A percentile compares a stretch with the other conserved stretches of the same genome.
Evolutionary conservation across 2,113 vertebrate species (phyloP).

Genomic region (Callipepla squamata): DNA sequence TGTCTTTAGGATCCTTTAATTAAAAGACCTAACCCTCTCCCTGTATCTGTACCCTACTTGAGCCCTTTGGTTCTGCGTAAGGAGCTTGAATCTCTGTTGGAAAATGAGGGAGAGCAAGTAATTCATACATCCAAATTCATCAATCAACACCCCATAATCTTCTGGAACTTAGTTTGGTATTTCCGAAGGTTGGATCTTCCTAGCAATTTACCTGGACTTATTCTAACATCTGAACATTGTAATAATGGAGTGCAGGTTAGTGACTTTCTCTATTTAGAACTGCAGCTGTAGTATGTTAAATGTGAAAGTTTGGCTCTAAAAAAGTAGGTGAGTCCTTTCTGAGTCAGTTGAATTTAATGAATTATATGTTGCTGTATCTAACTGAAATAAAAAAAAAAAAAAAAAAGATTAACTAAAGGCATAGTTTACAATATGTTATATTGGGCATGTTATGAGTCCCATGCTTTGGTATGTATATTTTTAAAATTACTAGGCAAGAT

Average conservation of each 20-base stretch:
- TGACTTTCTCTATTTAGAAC: fast-evolving
- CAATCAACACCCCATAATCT: constrained; percentile 97
- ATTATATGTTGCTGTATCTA: neutral
- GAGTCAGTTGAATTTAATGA: neutral
- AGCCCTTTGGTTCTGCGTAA: constrained; percentile 96
- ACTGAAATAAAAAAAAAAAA: neutral
- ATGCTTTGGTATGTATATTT: neutral
- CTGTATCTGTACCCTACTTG: constrained; percentile 95
- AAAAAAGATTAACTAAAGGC: neutral
- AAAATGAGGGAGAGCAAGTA: constrained; percentile 97
- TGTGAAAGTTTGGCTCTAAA: neutral
- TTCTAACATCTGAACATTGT: constrained; percentile 96
- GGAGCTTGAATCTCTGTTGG: constrained; percentile 94
- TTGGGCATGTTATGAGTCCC: neutral
- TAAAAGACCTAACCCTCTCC: constrained; percentile 86
- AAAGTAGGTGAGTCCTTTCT: neutral
- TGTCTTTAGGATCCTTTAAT: constrained; percentile 85
- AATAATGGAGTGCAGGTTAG: constrained; percentile 92
- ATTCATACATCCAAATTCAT: constrained; percentile 97
- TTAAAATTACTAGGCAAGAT: neutral
- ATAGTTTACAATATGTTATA: neutral
- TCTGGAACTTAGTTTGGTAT: constrained; percentile 99
- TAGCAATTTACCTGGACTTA: constrained; percentile 93
- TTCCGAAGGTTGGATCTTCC: constrained; percentile 93
- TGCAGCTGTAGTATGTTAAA: neutral